These are phyloP conservation scores for Brachyrhaphis roseni DNA, from an alignment of 2,797 vertebrate species.

Conservation along the genomic window DNA sequence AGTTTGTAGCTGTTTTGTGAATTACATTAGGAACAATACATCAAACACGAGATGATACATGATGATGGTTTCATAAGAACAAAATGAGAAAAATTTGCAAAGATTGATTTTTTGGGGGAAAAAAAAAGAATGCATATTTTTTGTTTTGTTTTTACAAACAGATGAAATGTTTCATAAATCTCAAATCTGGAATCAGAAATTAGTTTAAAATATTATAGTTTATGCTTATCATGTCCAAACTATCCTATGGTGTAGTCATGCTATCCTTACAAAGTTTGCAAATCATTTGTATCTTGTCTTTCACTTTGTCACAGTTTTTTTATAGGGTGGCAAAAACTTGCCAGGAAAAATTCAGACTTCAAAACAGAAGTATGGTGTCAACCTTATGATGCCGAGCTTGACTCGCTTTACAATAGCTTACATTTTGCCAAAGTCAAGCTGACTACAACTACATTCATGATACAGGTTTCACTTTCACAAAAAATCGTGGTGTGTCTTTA, in stretches of 20 bases:
- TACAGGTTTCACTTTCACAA: constrained; percentile 2
- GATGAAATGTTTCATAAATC: neutral
- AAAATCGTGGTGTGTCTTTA: neutral
- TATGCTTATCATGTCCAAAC: neutral
- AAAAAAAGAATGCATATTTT: neutral
- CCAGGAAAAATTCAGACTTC: too few relatives aligned
- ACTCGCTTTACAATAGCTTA: neutral
- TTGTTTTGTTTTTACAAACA: neutral
- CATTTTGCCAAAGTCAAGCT: neutral
- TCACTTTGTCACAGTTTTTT: neutral
- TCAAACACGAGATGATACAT: neutral
- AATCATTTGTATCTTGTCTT: neutral
- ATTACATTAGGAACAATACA: neutral
- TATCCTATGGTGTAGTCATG: neutral
- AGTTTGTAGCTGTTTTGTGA: neutral
- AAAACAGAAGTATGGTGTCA: neutral
- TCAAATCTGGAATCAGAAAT: neutral
- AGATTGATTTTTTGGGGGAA: neutral
- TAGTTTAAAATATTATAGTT: neutral
- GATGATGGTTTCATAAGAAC: neutral
- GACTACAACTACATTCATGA: neutral
- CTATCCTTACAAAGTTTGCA: neutral
- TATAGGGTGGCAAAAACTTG: neutral
- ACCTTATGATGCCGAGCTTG: neutral
- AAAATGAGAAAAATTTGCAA: neutral